These are phyloP conservation scores for Artemisiospiza belli DNA, from an alignment of 2,113 vertebrate species.

Conservation along the genomic window DNA sequence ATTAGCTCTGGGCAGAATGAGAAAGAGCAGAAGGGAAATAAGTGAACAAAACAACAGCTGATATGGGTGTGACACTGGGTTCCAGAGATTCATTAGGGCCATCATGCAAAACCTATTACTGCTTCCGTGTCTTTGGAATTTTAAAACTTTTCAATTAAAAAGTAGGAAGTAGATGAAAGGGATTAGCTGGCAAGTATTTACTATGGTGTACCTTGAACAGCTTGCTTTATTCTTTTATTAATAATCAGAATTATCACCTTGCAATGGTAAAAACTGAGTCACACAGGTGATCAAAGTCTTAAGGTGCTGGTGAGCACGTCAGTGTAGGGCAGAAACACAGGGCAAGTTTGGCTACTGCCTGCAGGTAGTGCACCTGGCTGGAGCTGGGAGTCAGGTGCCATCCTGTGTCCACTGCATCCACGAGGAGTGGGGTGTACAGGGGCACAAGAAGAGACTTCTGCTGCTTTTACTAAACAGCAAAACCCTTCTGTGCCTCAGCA, in stretches of 20 bases:
- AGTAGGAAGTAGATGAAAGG: not conserved
- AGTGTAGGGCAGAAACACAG: not conserved
- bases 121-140: not conserved
- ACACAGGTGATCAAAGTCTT: not conserved
- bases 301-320: not conserved
- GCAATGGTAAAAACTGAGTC: not conserved
- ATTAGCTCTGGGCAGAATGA: not conserved
- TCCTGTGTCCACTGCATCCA: not conserved
- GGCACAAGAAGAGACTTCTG: not conserved
- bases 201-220: not conserved
- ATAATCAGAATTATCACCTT: not conserved
- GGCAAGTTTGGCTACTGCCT: not conserved
- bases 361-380: not conserved
- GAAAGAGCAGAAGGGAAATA: not conserved
- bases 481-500: not conserved
- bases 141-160: not conserved
- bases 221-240: not conserved
- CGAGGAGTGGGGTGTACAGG: not conserved
- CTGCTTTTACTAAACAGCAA: not conserved
- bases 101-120: not conserved
- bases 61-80: accelerated
- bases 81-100: not conserved
- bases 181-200: not conserved
- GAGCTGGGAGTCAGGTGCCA: not conserved
- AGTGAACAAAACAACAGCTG: not conserved